A percentile compares a stretch with the other conserved stretches of the same genome.
Evolutionary conservation across 1,140 invertebrate species (phyloP).

Genomic region (Formica selysi): DNA sequence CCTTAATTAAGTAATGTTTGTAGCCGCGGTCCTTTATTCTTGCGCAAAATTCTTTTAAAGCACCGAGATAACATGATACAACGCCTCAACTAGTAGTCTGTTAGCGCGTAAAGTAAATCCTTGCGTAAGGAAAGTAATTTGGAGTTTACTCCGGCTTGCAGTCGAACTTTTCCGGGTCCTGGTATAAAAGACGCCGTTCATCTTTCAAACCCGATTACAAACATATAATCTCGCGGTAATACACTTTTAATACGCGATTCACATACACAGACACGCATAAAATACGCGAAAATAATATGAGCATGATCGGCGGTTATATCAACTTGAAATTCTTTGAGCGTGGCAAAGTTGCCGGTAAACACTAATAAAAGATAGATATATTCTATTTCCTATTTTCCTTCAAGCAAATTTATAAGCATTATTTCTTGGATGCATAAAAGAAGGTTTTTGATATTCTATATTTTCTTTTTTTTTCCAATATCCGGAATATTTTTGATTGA

Average conservation of each 20-base stretch:
- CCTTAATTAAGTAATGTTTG: slow-evolving; percentile 41
- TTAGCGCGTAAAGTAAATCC: slow-evolving; percentile 47
- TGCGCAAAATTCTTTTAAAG: background rate
- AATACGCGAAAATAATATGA: slow-evolving; percentile 15
- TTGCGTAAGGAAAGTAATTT: slow-evolving; percentile 42
- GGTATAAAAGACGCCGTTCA: background rate
- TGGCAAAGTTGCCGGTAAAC: background rate
- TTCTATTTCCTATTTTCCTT: background rate
- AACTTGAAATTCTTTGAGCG: slow-evolving; percentile 21
- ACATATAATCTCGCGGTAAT: slow-evolving; percentile 27
- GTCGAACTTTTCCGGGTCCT: slow-evolving; percentile 36
- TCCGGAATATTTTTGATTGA: no score
- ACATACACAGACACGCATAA: background rate
- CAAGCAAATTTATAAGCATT: background rate
- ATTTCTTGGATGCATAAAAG: background rate
- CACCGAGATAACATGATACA: slow-evolving; percentile 20
- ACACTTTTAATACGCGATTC: background rate
- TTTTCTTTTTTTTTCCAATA: no score
- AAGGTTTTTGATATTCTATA: no score
- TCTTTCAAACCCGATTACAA: slow-evolving; percentile 29
- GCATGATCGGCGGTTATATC: background rate
- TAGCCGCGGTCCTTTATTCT: slow-evolving; percentile 31
- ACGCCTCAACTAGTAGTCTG: slow-evolving; percentile 14
- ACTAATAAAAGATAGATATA: background rate
- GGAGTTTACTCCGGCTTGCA: slow-evolving; percentile 34